These are phyloP conservation scores for Formicarius rufipectus DNA, from an alignment of 2,113 vertebrate species.

Conservation along the genomic window DNA sequence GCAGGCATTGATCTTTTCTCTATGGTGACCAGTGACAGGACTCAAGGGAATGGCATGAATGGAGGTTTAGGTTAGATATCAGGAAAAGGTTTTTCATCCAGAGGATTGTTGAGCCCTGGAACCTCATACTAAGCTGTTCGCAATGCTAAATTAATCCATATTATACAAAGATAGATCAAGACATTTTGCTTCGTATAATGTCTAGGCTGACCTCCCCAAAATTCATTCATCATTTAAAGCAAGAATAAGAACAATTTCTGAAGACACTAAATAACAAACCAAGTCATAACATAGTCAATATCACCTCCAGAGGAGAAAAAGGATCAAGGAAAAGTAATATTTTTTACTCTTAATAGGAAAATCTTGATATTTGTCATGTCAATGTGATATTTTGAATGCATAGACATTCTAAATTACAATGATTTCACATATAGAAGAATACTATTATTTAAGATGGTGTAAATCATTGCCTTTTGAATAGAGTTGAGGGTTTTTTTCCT, in stretches of 20 bases:
- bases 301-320: neutral
- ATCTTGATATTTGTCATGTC: neutral
- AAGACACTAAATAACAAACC: neutral
- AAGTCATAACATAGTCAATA: neutral
- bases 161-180: neutral
- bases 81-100: neutral
- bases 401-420: neutral
- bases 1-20: neutral
- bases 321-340: neutral
- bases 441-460: neutral
- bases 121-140: neutral
- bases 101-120: neutral
- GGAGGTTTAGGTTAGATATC: neutral
- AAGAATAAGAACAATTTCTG: neutral
- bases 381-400: neutral
- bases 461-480: neutral
- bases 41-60: neutral
- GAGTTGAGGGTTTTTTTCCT: neutral
- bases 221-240: neutral
- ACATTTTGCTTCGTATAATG: neutral
- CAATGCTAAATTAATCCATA: neutral
- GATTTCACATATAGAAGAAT: neutral
- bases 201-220: neutral
- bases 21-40: neutral
- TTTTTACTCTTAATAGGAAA: neutral